Evolutionary conservation across 2,797 vertebrate genomes (phyloP).

Genomic region (Pseudocheirus occidentalis): DNA sequence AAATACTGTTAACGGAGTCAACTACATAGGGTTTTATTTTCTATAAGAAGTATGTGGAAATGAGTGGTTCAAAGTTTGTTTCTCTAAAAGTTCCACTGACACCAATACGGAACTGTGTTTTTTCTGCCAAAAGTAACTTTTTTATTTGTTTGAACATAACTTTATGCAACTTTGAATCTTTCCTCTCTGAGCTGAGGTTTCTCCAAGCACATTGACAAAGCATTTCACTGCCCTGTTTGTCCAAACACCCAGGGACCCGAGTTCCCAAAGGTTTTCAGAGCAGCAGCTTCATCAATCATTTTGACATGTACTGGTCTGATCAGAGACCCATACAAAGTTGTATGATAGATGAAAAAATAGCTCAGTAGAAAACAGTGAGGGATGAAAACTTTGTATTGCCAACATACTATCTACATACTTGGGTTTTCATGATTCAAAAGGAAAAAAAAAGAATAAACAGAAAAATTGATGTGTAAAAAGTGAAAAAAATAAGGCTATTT

Average conservation of each 20-base stretch:
- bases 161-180: not conserved
- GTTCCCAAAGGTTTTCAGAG: not conserved
- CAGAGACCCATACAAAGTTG: constrained; percentile 52
- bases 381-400: constrained; percentile 59
- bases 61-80: not conserved
- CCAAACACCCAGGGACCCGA: not conserved
- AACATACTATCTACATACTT: constrained; percentile 4
- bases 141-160: not conserved
- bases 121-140: constrained; percentile 7
- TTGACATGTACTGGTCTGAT: constrained; percentile 36
- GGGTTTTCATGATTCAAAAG: constrained; percentile 50
- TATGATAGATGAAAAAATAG: constrained; percentile 33
- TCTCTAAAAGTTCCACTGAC: not conserved
- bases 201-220: constrained; percentile 36
- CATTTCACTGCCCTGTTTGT: constrained; percentile 32
- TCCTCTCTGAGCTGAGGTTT: not conserved
- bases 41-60: not conserved
- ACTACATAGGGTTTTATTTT: not conserved
- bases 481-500: constrained; percentile 2
- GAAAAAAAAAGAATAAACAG: constrained; percentile 37
- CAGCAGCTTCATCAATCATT: constrained; percentile 59
- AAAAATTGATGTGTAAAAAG: not conserved
- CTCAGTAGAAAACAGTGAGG: constrained; percentile 32
- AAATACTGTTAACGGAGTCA: not conserved
- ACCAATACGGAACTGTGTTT: not conserved